Percentiles rank a stretch among this genome's conserved stretches.
These are phyloP conservation scores for Atta cephalotes DNA, from an alignment of 1,140 invertebrate genomes.

Conservation along the genomic window DNA sequence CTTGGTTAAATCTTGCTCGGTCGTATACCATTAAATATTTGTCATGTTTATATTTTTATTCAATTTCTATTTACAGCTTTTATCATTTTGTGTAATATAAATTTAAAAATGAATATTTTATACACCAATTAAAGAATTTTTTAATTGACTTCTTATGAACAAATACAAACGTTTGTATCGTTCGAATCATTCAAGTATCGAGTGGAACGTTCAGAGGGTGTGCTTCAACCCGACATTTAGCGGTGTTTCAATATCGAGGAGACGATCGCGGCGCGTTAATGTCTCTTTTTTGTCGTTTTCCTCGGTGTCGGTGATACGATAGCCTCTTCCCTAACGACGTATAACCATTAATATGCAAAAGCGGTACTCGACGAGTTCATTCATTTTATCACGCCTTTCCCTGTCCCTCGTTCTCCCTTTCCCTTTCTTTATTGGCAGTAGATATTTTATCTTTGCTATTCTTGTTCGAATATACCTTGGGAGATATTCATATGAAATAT, in stretches of 20 bases:
- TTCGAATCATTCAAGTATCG: constrained; percentile 28
- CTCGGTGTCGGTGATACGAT: constrained; percentile 16
- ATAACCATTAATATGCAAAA: constrained; percentile 69
- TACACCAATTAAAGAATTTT: constrained; percentile 18
- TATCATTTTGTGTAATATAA: background rate
- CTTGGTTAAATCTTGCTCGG: background rate
- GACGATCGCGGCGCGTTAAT: constrained; percentile 59
- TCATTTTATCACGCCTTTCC: constrained; percentile 54
- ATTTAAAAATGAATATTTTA: background rate
- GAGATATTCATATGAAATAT: constrained; percentile 59
- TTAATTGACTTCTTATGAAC: background rate
- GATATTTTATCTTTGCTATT: constrained; percentile 42
- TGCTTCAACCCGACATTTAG: constrained; percentile 56
- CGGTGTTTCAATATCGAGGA: constrained; percentile 54
- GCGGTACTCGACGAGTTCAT: constrained; percentile 49
- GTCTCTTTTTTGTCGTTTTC: constrained; percentile 62
- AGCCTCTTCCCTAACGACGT: constrained; percentile 67
- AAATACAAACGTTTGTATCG: background rate
- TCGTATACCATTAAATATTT: background rate
- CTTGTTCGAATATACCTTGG: constrained; percentile 35
- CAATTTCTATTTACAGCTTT: background rate
- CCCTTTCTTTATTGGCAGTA: constrained; percentile 31
- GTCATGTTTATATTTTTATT: background rate
- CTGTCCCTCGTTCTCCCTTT: constrained; percentile 36
- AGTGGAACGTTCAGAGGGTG: constrained; percentile 49